A percentile compares a stretch with the other conserved stretches of the same genome.
Evolutionary conservation across 2,888 invertebrate genomes (phyloP).

Genomic region (Toxonevra muliebris): DNA sequence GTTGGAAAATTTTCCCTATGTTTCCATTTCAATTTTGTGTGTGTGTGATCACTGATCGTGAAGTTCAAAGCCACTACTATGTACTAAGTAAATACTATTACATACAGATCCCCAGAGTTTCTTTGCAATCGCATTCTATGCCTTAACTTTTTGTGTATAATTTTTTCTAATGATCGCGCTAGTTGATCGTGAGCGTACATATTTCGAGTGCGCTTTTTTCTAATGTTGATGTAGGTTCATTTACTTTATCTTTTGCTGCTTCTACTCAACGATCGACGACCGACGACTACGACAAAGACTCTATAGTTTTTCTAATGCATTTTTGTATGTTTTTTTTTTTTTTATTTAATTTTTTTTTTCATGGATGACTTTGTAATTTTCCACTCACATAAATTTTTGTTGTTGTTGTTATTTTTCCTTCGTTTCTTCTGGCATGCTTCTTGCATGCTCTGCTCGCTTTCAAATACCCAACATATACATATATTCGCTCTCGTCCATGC

Average conservation of each 20-base stretch:
- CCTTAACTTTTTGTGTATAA: background rate
- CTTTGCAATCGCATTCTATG: background rate
- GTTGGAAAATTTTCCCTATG: background rate
- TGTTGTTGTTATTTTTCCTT: background rate
- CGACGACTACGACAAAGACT: too few species aligned
- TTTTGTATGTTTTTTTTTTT: background rate
- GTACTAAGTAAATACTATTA: background rate
- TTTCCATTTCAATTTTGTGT: constrained; percentile 1
- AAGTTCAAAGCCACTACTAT: constrained; percentile 28
- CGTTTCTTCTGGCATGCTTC: background rate
- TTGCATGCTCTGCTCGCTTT: too few species aligned
- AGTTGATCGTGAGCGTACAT: background rate
- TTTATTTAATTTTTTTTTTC: too few species aligned
- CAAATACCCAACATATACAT: too few species aligned
- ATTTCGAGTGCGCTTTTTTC: background rate
- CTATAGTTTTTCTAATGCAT: too few species aligned
- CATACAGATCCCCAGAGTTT: background rate
- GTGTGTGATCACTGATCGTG: constrained; percentile 11
- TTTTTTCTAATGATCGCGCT: too few species aligned
- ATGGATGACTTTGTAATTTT: too few species aligned
- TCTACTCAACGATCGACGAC: background rate
- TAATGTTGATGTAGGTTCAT: constrained; percentile 8
- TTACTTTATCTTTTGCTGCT: background rate
- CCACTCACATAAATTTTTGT: background rate
- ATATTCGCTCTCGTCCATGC: too few species aligned